Evolutionary conservation across 2,113 vertebrate species (phyloP).

Genomic region (Apistogramma diplotaenia): DNA sequence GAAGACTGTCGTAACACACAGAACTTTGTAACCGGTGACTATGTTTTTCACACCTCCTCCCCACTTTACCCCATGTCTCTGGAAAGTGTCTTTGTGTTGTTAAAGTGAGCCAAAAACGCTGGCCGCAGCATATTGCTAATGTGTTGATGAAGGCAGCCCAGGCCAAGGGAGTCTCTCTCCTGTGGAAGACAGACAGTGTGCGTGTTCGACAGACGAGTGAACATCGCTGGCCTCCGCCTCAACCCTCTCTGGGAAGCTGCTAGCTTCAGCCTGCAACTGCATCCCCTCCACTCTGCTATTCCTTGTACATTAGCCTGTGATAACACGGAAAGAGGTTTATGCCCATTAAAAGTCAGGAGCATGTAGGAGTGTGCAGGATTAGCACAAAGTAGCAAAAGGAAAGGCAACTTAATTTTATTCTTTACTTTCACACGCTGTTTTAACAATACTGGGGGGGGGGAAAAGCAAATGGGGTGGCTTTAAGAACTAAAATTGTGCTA

Average conservation of each 20-base stretch:
- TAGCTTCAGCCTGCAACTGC: conserved; percentile 51
- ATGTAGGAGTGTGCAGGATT: conserved; percentile 33
- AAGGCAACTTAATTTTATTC: background rate
- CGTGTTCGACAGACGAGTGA: conserved; percentile 69
- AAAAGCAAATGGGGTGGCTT: background rate
- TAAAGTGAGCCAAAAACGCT: conserved; percentile 55
- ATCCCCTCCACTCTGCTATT: conserved; percentile 43
- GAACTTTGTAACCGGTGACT: background rate
- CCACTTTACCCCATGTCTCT: conserved; percentile 32
- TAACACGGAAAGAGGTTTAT: conserved; percentile 37
- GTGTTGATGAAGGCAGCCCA: conserved; percentile 68
- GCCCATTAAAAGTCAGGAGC: conserved; percentile 37
- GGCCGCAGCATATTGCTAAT: conserved; percentile 69
- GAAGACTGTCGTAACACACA: background rate
- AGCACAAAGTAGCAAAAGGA: conserved; percentile 27
- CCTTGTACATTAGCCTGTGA: conserved; percentile 42
- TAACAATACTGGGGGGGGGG: background rate
- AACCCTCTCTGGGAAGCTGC: conserved; percentile 74
- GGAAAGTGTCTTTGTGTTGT: conserved; percentile 29
- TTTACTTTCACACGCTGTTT: background rate
- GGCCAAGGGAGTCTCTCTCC: conserved; percentile 61
- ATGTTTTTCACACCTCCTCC: conserved; percentile 47
- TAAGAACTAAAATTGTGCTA: background rate
- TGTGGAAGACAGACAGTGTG: conserved; percentile 65
- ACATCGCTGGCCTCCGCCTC: conserved; percentile 67